These are phyloP conservation scores for Catostylus mosaicus DNA, from an alignment of 30 jellyfish, hydroid and myxozoan genomes.

Conservation along the genomic window DNA sequence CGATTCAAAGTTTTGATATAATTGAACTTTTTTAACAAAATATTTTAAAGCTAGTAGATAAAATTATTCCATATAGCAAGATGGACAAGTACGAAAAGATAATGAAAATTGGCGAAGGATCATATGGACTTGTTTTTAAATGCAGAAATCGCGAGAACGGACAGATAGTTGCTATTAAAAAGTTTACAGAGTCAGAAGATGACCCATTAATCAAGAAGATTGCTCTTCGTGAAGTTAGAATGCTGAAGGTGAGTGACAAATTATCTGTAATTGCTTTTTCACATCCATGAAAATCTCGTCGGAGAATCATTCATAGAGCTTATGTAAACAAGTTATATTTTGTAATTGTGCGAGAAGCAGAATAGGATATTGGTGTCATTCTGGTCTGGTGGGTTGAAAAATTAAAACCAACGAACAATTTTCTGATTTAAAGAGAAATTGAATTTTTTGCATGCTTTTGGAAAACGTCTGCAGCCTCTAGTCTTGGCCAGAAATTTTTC, in stretches of 20 bases:
- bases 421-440: no score
- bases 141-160: constrained; percentile 95
- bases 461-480: no score
- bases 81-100: constrained; percentile 97
- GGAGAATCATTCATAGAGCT: no score
- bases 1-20: no score
- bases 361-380: no score
- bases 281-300: no score
- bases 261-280: not conserved
- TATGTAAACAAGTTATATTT: no score
- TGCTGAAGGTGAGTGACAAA: constrained; percentile 84
- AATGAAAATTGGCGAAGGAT: constrained; percentile 95
- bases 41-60: not conserved
- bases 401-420: no score
- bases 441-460: no score
- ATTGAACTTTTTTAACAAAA: not conserved
- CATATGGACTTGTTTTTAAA: constrained; percentile 96
- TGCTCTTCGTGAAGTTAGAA: constrained; percentile 97
- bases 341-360: no score
- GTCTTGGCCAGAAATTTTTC: no score
- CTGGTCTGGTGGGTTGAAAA: no score
- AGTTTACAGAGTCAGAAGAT: constrained; percentile 97
- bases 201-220: constrained; percentile 93
- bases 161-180: constrained; percentile 91
- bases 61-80: not conserved